A percentile compares a stretch with the other conserved stretches of the same genome.
These are phyloP conservation scores for Epizoanthus stellaris DNA, from an alignment of 92 coral and sea anemone species.

Conservation along the genomic window DNA sequence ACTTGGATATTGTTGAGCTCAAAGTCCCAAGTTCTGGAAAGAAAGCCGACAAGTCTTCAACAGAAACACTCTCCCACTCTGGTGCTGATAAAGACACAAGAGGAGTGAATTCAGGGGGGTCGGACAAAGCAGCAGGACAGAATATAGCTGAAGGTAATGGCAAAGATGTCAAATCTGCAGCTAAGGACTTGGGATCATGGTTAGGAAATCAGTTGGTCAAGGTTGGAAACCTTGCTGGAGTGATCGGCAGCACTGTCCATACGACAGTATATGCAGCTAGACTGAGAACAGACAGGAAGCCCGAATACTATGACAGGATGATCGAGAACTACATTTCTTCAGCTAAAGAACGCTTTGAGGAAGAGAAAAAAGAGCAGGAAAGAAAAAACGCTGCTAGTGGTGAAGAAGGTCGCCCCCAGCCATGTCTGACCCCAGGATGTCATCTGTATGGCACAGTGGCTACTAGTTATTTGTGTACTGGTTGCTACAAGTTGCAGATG, in stretches of 20 bases:
- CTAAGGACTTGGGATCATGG: conserved; percentile 72
- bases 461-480: conserved; percentile 89
- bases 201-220: conserved; percentile 70
- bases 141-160: conserved; percentile 50
- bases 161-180: conserved; percentile 45
- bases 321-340: conserved; percentile 83
- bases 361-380: conserved; percentile 67
- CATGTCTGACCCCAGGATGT: conserved; percentile 86
- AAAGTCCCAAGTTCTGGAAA: conserved; percentile 65
- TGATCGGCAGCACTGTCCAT: conserved; percentile 65
- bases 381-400: conserved; percentile 5
- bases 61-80: neutral
- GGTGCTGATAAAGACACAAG: conserved; percentile 29
- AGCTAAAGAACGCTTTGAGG: conserved; percentile 85
- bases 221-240: conserved; percentile 82
- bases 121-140: conserved; percentile 9
- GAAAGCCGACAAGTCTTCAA: conserved; percentile 44
- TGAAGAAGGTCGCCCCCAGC: conserved; percentile 57
- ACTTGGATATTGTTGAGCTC: conserved; percentile 68
- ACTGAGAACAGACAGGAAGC: conserved; percentile 83
- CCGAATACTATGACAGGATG: conserved; percentile 86
- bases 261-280: conserved; percentile 73
- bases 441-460: conserved; percentile 84
- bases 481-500: conserved; percentile 88
- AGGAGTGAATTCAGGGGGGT: conserved; percentile 28